phyloP scores from a whole-genome alignment of 2,113 vertebrate genomes.

The Orientallactaga bullata region DNA sequence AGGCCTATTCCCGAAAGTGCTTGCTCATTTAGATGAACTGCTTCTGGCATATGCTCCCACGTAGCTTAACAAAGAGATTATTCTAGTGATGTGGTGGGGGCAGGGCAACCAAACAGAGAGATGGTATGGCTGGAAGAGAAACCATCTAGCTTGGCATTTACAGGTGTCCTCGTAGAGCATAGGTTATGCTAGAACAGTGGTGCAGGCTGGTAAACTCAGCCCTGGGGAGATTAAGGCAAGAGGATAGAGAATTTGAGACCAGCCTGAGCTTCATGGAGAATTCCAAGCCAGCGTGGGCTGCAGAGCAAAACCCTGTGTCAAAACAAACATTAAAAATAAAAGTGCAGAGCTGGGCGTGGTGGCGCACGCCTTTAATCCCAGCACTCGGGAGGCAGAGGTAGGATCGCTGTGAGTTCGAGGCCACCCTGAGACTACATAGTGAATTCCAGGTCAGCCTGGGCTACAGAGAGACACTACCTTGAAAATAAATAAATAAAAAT shows the following conservation, averaged over 20 bases:
- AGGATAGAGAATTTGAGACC: neutral
- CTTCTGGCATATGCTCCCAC: neutral
- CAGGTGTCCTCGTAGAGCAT: rapidly evolving
- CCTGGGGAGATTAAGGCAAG: neutral
- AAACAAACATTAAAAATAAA: neutral
- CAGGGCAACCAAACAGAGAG: neutral
- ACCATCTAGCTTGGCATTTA: neutral
- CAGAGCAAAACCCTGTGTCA: neutral
- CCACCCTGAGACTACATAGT: too few relatives aligned
- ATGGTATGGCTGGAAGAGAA: neutral
- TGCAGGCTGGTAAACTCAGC: neutral
- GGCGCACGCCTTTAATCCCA: too few relatives aligned
- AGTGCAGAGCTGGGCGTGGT: neutral
- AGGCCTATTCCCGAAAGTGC: slow-evolving; percentile 35
- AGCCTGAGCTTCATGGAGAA: neutral
- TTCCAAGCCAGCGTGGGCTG: neutral
- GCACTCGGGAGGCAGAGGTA: too few relatives aligned
- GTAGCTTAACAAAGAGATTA: neutral
- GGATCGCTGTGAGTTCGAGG: too few relatives aligned
- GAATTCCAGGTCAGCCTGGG: too few relatives aligned
- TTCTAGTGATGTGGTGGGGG: neutral
- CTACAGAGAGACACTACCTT: too few relatives aligned
- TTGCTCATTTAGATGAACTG: slow-evolving; percentile 52
- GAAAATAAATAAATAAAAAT: too few relatives aligned
- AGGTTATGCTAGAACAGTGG: neutral